Conservation (phyloP, 64 coral and sea anemone genomes). For the Stylophora pistillata region DNA sequence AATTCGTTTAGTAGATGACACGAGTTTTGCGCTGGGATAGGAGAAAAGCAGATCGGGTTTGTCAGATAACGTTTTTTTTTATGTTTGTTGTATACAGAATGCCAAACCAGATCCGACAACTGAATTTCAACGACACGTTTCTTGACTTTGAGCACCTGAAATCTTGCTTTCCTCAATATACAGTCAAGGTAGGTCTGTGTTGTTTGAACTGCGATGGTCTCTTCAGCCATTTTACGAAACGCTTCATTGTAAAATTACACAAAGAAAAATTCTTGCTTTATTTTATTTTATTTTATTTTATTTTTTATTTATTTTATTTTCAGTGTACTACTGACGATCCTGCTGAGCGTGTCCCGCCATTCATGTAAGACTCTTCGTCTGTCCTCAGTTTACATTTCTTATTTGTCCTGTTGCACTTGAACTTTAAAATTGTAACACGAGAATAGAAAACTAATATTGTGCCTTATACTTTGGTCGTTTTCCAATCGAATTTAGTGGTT, state of each 20-base stretch:
- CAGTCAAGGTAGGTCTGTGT: slow-evolving; percentile 73
- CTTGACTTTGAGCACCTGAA: slow-evolving; percentile 89
- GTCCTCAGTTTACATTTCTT: no score
- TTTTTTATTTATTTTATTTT: slow-evolving; percentile 1
- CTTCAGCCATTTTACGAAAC: not conserved
- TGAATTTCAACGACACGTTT: slow-evolving; percentile 99
- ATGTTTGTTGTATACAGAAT: slow-evolving; percentile 53
- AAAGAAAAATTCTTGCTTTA: not conserved
- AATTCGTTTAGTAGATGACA: no score
- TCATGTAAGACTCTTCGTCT: slow-evolving; percentile 65
- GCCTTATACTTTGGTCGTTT: not conserved
- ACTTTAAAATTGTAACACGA: not conserved
- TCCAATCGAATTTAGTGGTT: no score
- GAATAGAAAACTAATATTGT: not conserved
- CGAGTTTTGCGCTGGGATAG: no score
- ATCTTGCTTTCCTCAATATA: slow-evolving; percentile 87
- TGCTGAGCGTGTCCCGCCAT: slow-evolving; percentile 61
- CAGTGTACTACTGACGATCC: slow-evolving; percentile 55
- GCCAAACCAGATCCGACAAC: slow-evolving; percentile 84
- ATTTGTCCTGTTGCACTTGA: not conserved
- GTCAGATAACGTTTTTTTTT: not conserved
- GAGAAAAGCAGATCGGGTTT: not conserved
- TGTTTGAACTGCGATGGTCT: not conserved
- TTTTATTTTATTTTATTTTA: no score
- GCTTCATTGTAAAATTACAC: not conserved